These are phyloP conservation scores for Ariopsis seemanni DNA, from an alignment of 2,113 vertebrate genomes.

Conservation along the genomic window DNA sequence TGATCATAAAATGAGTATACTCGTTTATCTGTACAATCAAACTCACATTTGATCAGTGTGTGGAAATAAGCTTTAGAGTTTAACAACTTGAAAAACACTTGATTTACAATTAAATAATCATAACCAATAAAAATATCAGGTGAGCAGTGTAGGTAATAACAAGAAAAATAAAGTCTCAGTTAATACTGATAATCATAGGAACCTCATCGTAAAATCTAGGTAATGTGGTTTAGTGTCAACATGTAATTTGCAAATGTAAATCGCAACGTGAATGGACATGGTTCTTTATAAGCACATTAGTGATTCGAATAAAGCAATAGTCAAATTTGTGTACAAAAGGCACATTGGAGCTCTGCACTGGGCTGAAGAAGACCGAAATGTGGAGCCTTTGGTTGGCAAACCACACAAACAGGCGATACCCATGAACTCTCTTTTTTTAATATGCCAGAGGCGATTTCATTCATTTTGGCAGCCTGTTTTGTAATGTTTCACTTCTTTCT, in stretches of 20 bases:
- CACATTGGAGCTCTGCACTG: background rate
- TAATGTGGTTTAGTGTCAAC: background rate
- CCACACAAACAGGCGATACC: background rate
- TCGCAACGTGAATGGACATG: background rate
- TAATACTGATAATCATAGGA: background rate
- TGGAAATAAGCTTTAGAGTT: background rate
- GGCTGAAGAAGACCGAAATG: background rate
- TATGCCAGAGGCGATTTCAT: background rate
- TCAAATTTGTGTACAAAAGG: background rate
- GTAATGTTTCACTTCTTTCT: background rate
- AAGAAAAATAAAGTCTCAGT: background rate
- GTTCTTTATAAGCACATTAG: background rate
- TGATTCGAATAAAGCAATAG: background rate
- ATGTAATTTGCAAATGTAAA: background rate
- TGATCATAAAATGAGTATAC: background rate
- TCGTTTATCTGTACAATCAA: background rate
- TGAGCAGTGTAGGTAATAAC: background rate
- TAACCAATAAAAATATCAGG: background rate
- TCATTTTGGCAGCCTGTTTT: background rate
- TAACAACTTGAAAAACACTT: background rate
- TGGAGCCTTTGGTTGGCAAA: background rate
- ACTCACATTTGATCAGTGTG: background rate
- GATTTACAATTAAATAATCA: background rate
- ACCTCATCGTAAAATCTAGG: background rate
- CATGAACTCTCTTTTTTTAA: background rate